phyloP scores from a whole-genome alignment of 1,140 invertebrate species.

The Brachionus calyciflorus region DNA sequence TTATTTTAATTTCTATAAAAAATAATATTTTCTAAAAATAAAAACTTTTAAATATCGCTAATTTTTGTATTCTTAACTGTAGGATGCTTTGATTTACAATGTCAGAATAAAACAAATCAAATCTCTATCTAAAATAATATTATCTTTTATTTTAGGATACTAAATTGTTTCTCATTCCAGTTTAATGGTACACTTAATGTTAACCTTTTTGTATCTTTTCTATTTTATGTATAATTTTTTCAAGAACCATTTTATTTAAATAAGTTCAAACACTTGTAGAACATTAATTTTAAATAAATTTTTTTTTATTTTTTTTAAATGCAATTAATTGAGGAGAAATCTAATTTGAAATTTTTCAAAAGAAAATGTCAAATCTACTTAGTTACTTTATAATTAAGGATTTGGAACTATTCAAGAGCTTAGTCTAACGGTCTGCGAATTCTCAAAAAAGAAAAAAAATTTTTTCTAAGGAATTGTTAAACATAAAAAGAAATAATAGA shows the following conservation, averaged over 20 bases:
- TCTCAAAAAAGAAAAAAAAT: too few relatives aligned
- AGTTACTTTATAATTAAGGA: too few relatives aligned
- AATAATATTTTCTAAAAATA: background rate
- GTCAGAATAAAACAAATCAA: background rate
- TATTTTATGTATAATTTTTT: background rate
- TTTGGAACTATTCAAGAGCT: too few relatives aligned
- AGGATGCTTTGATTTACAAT: constrained; percentile 11
- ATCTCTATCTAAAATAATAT: background rate
- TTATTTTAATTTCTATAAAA: background rate
- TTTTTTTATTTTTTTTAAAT: too few relatives aligned
- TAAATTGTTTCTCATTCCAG: background rate
- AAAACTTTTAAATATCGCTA: constrained; percentile 2
- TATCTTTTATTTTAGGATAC: constrained; percentile 11
- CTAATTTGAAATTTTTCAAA: too few relatives aligned
- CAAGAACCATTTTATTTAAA: constrained; percentile 18
- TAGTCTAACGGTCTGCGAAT: too few relatives aligned
- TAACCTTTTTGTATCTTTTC: constrained; percentile 17
- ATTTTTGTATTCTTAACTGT: background rate
- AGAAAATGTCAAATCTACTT: too few relatives aligned
- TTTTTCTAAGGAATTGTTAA: too few relatives aligned
- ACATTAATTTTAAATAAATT: constrained; percentile 16
- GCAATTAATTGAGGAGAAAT: too few relatives aligned
- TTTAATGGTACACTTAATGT: constrained; percentile 33
- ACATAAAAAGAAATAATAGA: too few relatives aligned
- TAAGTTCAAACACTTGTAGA: constrained; percentile 36